Conservation (phyloP, 2,797 vertebrate genomes). For the Tympanoctomys barrerae region DNA sequence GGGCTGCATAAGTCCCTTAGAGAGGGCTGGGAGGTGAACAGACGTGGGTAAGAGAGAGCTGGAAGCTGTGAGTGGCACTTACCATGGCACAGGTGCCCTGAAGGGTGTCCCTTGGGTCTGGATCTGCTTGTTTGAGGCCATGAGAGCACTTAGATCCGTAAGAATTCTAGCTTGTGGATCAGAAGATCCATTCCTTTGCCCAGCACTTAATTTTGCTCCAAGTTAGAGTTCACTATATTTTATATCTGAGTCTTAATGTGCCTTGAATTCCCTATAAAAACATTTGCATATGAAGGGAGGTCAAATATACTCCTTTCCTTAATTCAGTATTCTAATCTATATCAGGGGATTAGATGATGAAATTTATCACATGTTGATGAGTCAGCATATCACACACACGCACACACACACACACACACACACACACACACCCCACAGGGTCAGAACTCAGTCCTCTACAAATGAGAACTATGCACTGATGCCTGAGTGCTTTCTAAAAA, state of each 20-base stretch:
- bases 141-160: background rate
- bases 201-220: slow-evolving; percentile 30
- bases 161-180: background rate
- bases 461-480: background rate
- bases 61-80: background rate
- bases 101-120: background rate
- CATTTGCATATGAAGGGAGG: background rate
- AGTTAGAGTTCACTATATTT: slow-evolving; percentile 28
- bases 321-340: slow-evolving; percentile 21
- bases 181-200: slow-evolving; percentile 42
- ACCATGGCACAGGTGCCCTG: background rate
- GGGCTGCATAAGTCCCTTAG: background rate
- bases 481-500: background rate
- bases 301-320: slow-evolving; percentile 22
- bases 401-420: background rate
- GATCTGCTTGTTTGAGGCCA: background rate
- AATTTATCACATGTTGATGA: background rate
- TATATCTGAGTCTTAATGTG: slow-evolving; percentile 38
- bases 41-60: background rate
- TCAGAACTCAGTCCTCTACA: slow-evolving; percentile 41
- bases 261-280: background rate
- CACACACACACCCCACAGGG: background rate
- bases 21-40: background rate
- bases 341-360: background rate
- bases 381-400: background rate